Evolutionary conservation across 2,113 vertebrate species (phyloP).

Genomic region (Plecotus auritus): DNA sequence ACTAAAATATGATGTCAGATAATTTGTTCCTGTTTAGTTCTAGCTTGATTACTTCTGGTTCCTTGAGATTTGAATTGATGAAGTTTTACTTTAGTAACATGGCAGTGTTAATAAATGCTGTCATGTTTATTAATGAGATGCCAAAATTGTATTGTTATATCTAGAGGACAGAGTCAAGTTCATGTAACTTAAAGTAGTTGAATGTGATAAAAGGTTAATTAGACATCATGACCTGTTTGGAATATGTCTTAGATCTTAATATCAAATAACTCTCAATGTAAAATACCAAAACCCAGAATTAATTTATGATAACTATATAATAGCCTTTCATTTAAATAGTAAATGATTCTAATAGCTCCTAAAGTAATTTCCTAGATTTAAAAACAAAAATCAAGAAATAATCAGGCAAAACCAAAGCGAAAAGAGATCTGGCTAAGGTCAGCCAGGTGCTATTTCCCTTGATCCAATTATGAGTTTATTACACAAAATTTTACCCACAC

Average conservation of each 20-base stretch:
- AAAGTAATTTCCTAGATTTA: not conserved
- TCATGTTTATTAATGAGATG: constrained; percentile 76
- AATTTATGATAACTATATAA: constrained; percentile 30
- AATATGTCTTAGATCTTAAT: constrained; percentile 53
- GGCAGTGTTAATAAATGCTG: constrained; percentile 73
- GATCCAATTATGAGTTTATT: not conserved
- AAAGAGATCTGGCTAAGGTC: not conserved
- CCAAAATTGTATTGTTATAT: constrained; percentile 68
- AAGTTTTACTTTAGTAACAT: constrained; percentile 73
- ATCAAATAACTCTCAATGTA: constrained; percentile 41
- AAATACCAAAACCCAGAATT: constrained; percentile 39
- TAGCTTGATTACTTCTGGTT: constrained; percentile 74
- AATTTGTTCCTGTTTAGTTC: constrained; percentile 74
- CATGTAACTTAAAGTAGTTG: constrained; percentile 66
- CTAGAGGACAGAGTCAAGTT: constrained; percentile 75
- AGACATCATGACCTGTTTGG: constrained; percentile 64
- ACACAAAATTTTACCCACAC: not conserved
- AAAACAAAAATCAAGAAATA: not conserved
- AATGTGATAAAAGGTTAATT: constrained; percentile 73
- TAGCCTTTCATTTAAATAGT: not conserved
- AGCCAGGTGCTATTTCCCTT: not conserved
- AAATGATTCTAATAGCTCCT: not conserved
- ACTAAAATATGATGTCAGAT: constrained; percentile 72
- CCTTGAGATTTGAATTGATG: constrained; percentile 74
- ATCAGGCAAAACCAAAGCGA: not conserved